Conservation (phyloP, 2,888 invertebrate species). For the Adelphocoris suturalis region DNA sequence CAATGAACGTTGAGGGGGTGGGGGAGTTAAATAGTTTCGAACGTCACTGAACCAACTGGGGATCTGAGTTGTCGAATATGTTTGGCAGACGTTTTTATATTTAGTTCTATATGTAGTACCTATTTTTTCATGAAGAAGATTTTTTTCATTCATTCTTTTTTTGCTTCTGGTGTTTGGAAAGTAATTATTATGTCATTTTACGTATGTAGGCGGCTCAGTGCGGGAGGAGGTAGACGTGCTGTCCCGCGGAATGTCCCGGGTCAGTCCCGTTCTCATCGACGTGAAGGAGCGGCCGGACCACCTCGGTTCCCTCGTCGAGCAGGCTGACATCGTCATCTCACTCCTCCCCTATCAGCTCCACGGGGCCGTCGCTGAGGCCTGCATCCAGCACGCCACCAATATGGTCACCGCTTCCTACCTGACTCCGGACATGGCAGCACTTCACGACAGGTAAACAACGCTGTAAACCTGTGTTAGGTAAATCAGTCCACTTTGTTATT, state of each 20-base stretch:
- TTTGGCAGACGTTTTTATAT: too few species aligned
- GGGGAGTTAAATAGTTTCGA: too few species aligned
- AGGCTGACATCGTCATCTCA: slow-evolving; percentile 89
- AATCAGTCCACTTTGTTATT: slow-evolving; percentile 46
- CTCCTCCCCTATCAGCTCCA: slow-evolving; percentile 95
- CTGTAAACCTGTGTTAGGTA: slow-evolving; percentile 47
- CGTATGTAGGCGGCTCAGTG: slow-evolving; percentile 84
- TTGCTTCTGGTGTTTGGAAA: too few species aligned
- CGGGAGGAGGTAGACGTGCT: slow-evolving; percentile 93
- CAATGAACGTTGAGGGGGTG: too few species aligned
- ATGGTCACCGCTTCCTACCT: slow-evolving; percentile 98
- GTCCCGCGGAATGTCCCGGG: slow-evolving; percentile 87
- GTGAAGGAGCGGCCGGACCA: slow-evolving; percentile 86
- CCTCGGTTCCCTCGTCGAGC: slow-evolving; percentile 85
- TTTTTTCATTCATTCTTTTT: too few species aligned
- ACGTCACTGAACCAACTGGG: too few species aligned
- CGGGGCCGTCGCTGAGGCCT: slow-evolving; percentile 90
- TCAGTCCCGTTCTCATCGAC: slow-evolving; percentile 90
- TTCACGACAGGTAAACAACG: slow-evolving; percentile 84
- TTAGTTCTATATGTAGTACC: too few species aligned
- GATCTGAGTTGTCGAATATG: too few species aligned
- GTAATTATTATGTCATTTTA: too few species aligned
- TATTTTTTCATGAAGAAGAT: too few species aligned
- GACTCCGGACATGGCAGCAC: slow-evolving; percentile 88
- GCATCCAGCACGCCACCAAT: slow-evolving; percentile 91